A percentile compares a stretch with the other conserved stretches of the same genome.
These are phyloP conservation scores for Crypturellus undulatus DNA, from an alignment of 2,113 vertebrate species.

Conservation along the genomic window DNA sequence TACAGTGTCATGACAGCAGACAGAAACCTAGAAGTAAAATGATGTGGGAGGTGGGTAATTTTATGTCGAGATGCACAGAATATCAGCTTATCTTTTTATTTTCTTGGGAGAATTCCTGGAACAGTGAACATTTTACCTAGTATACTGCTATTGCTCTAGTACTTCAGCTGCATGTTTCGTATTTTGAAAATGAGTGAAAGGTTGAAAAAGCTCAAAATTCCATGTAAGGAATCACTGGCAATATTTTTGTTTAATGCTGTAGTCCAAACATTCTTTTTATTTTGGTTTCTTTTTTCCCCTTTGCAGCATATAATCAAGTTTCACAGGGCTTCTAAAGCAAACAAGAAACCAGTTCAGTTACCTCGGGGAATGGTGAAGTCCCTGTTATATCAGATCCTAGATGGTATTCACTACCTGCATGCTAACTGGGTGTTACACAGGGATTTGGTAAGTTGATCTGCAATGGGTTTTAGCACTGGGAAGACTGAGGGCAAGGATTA, in stretches of 20 bases:
- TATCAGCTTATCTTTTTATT: background rate
- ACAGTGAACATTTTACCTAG: background rate
- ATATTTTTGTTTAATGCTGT: constrained; percentile 15
- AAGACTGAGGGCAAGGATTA: background rate
- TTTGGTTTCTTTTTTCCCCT: constrained; percentile 69
- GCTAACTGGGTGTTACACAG: constrained; percentile 99
- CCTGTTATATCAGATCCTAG: constrained; percentile 98
- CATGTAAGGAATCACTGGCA: background rate
- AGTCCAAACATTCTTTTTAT: constrained; percentile 31
- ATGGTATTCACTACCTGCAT: constrained; percentile 99
- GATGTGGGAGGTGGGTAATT: background rate
- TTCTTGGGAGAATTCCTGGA: background rate
- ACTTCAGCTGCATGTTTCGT: background rate
- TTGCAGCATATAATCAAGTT: constrained; percentile 99
- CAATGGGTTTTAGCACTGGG: constrained; percentile 56
- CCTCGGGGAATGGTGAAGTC: constrained; percentile 99
- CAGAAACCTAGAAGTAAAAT: background rate
- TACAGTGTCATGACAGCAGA: background rate
- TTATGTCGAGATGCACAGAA: background rate
- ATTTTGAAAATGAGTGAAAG: background rate
- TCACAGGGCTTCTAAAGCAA: constrained; percentile 99
- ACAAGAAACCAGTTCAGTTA: constrained; percentile 99
- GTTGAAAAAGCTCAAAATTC: background rate
- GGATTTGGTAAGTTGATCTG: constrained; percentile 92
- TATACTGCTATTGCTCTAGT: background rate